Conservation (phyloP, 2,888 invertebrate species). For the Gryllus longicercus region DNA sequence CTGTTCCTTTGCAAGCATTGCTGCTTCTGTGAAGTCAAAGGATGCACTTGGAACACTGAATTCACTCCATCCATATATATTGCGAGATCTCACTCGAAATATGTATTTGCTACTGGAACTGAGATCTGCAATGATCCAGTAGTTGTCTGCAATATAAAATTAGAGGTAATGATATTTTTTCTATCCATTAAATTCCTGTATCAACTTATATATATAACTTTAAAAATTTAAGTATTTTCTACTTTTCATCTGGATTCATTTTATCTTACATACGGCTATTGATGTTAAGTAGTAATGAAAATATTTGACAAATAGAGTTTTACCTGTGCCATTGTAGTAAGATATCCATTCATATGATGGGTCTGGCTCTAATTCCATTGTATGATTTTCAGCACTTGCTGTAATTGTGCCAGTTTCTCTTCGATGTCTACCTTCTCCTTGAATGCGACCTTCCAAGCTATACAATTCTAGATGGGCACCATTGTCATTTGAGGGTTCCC, state of each 20-base stretch:
- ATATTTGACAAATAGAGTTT: constrained; percentile 20
- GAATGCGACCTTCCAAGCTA: constrained; percentile 63
- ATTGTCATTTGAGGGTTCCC: constrained; percentile 74
- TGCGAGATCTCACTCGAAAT: constrained; percentile 75
- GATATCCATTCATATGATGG: constrained; percentile 54
- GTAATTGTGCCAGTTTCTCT: constrained; percentile 42
- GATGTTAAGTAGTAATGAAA: too few species aligned
- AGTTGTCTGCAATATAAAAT: constrained; percentile 56
- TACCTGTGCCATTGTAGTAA: constrained; percentile 75
- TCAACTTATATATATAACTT: too few species aligned
- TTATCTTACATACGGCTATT: too few species aligned
- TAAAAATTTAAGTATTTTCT: too few species aligned
- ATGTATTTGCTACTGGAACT: constrained; percentile 60
- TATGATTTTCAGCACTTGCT: constrained; percentile 39
- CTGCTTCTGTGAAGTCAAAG: constrained; percentile 54
- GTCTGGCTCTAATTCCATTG: constrained; percentile 23
- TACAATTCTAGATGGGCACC: constrained; percentile 73
- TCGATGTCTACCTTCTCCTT: constrained; percentile 39
- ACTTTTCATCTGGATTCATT: too few species aligned
- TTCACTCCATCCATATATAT: constrained; percentile 77
- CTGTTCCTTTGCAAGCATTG: constrained; percentile 53
- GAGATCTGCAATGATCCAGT: constrained; percentile 73
- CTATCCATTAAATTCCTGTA: too few species aligned
- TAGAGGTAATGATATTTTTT: constrained; percentile 24
- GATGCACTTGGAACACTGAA: constrained; percentile 66